Evolutionary conservation across 2,113 vertebrate species (phyloP).

Genomic region (Rallus limicola): DNA sequence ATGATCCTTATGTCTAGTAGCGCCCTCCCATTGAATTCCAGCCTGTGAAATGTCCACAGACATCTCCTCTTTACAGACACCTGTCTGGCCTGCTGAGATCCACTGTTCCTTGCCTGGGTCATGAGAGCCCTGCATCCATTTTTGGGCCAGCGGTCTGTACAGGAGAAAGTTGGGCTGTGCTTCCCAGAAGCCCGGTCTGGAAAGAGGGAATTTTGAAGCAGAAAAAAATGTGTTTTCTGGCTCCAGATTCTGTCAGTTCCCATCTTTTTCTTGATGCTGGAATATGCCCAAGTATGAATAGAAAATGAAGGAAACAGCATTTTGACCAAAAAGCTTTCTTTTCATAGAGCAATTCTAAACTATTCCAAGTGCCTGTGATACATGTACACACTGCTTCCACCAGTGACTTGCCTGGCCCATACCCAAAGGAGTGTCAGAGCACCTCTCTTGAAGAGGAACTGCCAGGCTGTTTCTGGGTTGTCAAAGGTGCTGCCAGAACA

Average conservation of each 20-base stretch:
- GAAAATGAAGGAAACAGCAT: neutral
- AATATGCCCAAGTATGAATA: neutral
- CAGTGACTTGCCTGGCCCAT: rapidly evolving
- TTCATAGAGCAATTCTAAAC: neutral
- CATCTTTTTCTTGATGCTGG: neutral
- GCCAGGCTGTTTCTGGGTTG: neutral
- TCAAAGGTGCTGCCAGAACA: neutral
- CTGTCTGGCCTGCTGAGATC: rapidly evolving
- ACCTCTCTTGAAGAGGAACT: neutral
- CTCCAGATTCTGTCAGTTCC: neutral
- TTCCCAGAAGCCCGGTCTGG: neutral
- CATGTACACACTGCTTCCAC: neutral
- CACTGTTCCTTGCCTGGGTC: neutral
- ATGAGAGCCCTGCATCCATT: neutral
- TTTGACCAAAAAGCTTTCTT: neutral
- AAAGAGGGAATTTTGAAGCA: neutral
- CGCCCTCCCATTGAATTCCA: neutral
- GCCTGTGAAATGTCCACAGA: neutral
- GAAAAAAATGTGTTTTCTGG: neutral
- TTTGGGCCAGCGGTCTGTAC: neutral
- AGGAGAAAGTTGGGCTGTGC: neutral
- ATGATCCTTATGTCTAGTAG: neutral
- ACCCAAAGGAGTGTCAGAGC: neutral
- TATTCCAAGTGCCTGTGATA: neutral
- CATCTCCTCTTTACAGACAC: neutral